Percentiles rank a stretch among this genome's conserved stretches.
Conservation (phyloP, 2,888 invertebrate genomes). For the Gonocerus acuteangulatus region DNA sequence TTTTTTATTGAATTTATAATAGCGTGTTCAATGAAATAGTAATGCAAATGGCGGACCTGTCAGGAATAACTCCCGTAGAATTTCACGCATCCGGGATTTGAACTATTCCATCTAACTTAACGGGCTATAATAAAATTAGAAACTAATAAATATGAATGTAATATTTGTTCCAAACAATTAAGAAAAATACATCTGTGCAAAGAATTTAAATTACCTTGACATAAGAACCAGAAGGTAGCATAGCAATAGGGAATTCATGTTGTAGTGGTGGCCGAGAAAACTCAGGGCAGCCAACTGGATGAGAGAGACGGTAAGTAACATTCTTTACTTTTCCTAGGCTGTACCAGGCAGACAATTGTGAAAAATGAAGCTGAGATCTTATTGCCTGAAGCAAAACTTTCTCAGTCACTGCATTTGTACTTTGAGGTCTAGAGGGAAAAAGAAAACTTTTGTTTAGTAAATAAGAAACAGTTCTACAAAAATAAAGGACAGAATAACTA, state of each 20-base stretch:
- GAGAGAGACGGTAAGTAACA: slow-evolving; percentile 61
- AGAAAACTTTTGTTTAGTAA: background rate
- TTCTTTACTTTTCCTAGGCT: slow-evolving; percentile 45
- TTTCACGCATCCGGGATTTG: no score
- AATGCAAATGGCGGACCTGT: no score
- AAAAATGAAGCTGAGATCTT: slow-evolving; percentile 90
- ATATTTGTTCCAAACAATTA: no score
- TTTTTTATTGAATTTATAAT: no score
- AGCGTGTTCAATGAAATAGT: no score
- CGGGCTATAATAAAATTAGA: no score
- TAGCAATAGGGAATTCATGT: slow-evolving; percentile 66
- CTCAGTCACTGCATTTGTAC: slow-evolving; percentile 13
- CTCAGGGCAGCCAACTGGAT: slow-evolving; percentile 54
- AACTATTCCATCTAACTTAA: no score
- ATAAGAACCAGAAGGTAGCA: slow-evolving; percentile 43
- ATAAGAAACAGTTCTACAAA: background rate
- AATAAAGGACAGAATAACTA: background rate
- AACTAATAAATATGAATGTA: no score
- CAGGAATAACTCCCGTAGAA: no score
- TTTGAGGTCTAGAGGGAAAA: slow-evolving; percentile 6
- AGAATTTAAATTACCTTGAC: slow-evolving; percentile 38
- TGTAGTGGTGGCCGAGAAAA: slow-evolving; percentile 50
- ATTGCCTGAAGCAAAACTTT: slow-evolving; percentile 80
- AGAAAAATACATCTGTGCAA: no score
- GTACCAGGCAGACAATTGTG: slow-evolving; percentile 91